Conservation (phyloP, 1,140 invertebrate genomes). For the Camponotus pennsylvanicus region DNA sequence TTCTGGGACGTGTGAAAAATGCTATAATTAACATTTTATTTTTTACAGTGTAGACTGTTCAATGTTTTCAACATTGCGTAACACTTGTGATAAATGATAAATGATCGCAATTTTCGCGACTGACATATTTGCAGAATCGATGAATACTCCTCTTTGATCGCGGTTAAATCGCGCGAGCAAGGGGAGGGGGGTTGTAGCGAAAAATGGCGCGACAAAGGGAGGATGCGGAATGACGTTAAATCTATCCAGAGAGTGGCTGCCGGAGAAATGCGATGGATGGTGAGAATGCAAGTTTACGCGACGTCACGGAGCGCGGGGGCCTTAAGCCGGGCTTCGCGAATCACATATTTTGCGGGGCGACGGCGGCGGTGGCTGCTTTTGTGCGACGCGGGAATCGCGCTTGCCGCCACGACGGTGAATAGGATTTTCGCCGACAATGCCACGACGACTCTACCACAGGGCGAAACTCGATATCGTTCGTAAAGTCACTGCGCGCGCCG, state of each 20-base stretch:
- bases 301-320: conserved; percentile 23
- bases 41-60: too few species aligned
- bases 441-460: conserved; percentile 21
- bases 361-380: conserved; percentile 36
- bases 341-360: conserved; percentile 53
- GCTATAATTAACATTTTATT: too few species aligned
- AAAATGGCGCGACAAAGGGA: not conserved
- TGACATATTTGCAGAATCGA: not conserved
- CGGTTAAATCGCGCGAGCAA: too few species aligned
- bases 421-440: conserved; percentile 59
- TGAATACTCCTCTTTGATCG: not conserved
- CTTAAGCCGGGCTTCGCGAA: conserved; percentile 55
- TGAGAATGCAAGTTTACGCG: conserved; percentile 60
- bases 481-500: conserved; percentile 34
- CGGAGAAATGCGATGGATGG: conserved; percentile 36
- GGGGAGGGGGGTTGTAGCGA: not conserved
- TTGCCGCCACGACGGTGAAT: conserved; percentile 36
- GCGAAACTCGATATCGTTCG: conserved; percentile 57
- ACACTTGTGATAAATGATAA: conserved; percentile 18
- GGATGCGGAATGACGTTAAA: not conserved
- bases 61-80: not conserved
- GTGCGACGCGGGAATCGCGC: conserved; percentile 48
- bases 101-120: not conserved
- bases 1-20: too few species aligned
- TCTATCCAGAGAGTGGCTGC: conserved; percentile 13